Base-by-base conservation (phyloP, 2,797 vertebrate genomes). In the Hyperoplus immaculatus region DNA sequence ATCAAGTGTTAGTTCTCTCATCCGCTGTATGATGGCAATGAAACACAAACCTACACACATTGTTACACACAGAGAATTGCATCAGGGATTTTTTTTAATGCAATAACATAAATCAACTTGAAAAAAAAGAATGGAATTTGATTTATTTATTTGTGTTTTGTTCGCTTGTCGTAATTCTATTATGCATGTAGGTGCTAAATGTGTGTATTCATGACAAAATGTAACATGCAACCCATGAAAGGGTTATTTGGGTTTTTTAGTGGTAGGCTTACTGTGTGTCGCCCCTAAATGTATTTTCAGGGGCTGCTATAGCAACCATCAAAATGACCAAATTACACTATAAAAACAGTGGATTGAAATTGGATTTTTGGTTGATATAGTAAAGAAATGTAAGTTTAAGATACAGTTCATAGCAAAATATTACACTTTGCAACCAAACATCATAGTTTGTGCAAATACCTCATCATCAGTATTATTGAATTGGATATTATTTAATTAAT, bases 1-100 rank as follows among this genome's bases (percentile, higher is more conserved):
- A 95, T 94, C 90, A 91, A 93, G 67, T 91, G 89, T 88, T 89
- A 89, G 90, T 92, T 92, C 91, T 87, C 83, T 91, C 90, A 92
- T 92, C 86, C 89, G 83, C 88, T 80, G 78, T 85, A 81, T 85
- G 87, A 91, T 70, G 72, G 85, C 76, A 81, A 84, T 81, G 78
- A 87, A 90, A 29, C 29, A 29, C 29, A 29, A 91, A 79, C 86
- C 76, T 90, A 80, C 80, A 78, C 86, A 75, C 82, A 63, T 77
- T 86, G 81, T 78, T 89, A 56, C 83, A 81, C 76, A 47, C 57
- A 29, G 79, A 58, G 65, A 70, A 80, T 65, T 70, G 51, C 41
- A 71, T 77, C 73, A 59, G n/a, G 29, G 29, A 29, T 29, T 65
- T 79, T 79, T 77, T 65, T 82, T 69, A 55, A 80, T 49, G 63